phyloP scores from a whole-genome alignment of 2,113 vertebrate species.

The Rhynchomys soricoides region DNA sequence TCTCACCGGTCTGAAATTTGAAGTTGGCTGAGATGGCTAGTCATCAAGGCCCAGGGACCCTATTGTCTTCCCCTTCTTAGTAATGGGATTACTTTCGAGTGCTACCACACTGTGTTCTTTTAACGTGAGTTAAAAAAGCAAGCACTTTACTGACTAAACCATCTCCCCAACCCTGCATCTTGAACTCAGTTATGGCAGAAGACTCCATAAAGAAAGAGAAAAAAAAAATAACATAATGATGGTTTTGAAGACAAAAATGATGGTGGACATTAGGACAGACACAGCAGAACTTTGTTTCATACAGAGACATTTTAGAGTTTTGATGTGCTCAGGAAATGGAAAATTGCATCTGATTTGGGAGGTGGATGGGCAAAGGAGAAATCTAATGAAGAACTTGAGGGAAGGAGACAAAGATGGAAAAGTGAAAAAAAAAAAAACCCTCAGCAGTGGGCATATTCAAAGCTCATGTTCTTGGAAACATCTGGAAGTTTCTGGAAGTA shows the following conservation, averaged over 20 bases:
- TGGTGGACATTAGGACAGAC: not conserved
- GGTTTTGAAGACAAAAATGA: not conserved
- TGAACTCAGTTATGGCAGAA: not conserved
- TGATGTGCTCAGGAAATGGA: not conserved
- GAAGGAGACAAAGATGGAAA: not conserved
- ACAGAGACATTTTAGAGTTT: not conserved
- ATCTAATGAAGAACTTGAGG: not conserved
- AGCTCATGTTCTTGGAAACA: not conserved
- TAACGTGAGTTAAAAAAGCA: no score
- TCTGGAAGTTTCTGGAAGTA: not conserved
- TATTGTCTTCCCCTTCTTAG: not conserved
- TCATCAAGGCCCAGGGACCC: not conserved
- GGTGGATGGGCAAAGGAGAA: not conserved
- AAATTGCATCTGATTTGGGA: not conserved
- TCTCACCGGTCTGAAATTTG: not conserved
- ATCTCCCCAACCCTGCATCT: not conserved
- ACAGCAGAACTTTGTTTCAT: not conserved
- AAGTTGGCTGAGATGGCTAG: not conserved
- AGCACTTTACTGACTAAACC: slow-evolving; percentile 15
- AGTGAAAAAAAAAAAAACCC: not conserved
- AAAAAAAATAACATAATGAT: not conserved
- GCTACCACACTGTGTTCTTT: not conserved
- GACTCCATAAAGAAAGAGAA: not conserved
- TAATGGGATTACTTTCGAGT: not conserved
- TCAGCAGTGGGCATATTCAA: not conserved